Evolutionary conservation across 1,140 invertebrate genomes (phyloP), one percentile per base, ranked within the genome.

Genomic region (Musca vetustissima): DNA sequence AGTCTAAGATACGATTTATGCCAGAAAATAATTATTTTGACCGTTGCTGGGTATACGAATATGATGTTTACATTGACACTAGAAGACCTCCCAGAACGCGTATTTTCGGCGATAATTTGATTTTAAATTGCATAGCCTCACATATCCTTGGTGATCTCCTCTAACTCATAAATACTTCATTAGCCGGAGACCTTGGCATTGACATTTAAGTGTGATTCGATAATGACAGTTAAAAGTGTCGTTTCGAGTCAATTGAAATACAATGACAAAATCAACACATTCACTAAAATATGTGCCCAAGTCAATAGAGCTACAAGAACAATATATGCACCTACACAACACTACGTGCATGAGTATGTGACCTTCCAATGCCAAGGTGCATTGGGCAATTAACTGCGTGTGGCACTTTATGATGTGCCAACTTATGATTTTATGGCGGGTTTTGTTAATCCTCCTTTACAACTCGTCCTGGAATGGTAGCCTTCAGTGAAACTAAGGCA

Each of bases 331-430:
- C 25, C 15, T 13, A 43, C 14, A 59, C n/a, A 9, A 7, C 11
- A 43, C 6, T 43, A 7, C 8, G 53, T 57, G 28, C 8, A 4
- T 17, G 57, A 3, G 28, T 21, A 11, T 21, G n/a, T 61, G 57
- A 24, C 57, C 57, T 61, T 61, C n/a, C 57, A 61, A 8, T 6
- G n/a, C 19, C 8, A 61, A 43, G 36, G 36, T 43, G 36, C 57
- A 21, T 4, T 43, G 21, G 24, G 24, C 32, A 15, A 66, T 66
- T 66, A 66, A 66, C 49, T 66, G 65, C 65, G 65, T 66, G 65
- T 66, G 65, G 65, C 65, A 66, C 47, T 66, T 66, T 50, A 66
- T 53, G n/a, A 66, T 32, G 25, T 53, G 43, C n/a, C n/a, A 66
- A 28, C 28, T 66, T 49, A 66, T 65, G 47, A 22, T 17, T 65